phyloP scores from a whole-genome alignment of 1,140 invertebrate species.

The Orius laevigatus region DNA sequence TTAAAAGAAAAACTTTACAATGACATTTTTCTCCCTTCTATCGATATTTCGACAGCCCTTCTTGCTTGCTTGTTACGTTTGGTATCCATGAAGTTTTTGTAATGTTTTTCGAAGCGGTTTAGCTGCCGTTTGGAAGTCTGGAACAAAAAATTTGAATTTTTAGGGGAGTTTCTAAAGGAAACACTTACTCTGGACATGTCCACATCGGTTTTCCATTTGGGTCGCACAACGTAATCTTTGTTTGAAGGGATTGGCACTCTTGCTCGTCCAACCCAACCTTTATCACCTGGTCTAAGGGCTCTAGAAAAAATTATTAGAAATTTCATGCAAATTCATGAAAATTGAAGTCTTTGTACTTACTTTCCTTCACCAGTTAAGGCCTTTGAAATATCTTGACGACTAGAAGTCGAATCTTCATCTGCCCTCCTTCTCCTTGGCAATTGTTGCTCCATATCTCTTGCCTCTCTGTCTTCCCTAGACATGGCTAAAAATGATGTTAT shows the following conservation, averaged over 20 bases:
- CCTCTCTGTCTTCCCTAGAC: conserved; percentile 69
- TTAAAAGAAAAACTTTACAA: conserved; percentile 35
- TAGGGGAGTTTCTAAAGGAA: conserved; percentile 2
- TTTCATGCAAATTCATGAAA: not conserved
- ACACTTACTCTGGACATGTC: conserved; percentile 60
- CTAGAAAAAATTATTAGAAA: conserved; percentile 13
- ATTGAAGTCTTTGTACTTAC: conserved; percentile 26
- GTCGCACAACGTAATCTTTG: conserved; percentile 91
- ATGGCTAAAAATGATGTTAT: conserved; percentile 37
- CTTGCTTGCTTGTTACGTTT: conserved; percentile 61
- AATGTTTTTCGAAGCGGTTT: conserved; percentile 77
- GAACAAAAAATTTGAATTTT: conserved; percentile 21
- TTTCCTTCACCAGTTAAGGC: conserved; percentile 39
- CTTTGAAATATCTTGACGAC: conserved; percentile 39
- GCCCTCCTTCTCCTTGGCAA: conserved; percentile 46
- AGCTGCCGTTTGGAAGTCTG: conserved; percentile 63
- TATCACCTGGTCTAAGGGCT: conserved; percentile 70
- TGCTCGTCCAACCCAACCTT: conserved; percentile 86
- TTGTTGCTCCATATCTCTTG: conserved; percentile 79
- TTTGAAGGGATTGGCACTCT: conserved; percentile 87
- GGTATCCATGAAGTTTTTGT: conserved; percentile 73
- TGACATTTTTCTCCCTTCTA: conserved; percentile 90
- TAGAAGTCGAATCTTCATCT: conserved; percentile 24
- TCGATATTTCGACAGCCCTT: conserved; percentile 81
- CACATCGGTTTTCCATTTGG: conserved; percentile 75